phyloP scores from a whole-genome alignment of 2,888 invertebrate species.

The Eugnorisma glareosa region DNA sequence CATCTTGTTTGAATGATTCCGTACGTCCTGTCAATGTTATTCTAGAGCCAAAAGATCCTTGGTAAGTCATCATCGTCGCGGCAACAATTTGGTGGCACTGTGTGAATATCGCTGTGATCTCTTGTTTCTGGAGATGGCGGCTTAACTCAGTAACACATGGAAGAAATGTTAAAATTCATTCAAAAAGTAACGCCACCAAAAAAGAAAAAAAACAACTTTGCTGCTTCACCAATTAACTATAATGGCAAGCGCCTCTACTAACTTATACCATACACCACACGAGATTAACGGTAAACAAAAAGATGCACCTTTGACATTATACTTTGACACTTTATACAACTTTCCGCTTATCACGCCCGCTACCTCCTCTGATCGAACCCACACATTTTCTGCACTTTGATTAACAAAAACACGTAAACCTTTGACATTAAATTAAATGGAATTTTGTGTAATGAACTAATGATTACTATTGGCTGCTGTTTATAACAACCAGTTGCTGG shows the following conservation, averaged over 20 bases:
- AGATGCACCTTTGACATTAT: slow-evolving; percentile 65
- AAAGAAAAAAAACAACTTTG: neutral
- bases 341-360: slow-evolving; percentile 24
- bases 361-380: slow-evolving; percentile 31
- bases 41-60: neutral
- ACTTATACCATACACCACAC: slow-evolving; percentile 40
- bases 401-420: slow-evolving; percentile 49
- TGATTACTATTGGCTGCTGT: slow-evolving; percentile 10
- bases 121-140: neutral
- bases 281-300: slow-evolving; percentile 65
- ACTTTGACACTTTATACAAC: slow-evolving; percentile 52
- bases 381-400: slow-evolving; percentile 18
- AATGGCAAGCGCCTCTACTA: slow-evolving; percentile 4
- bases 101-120: neutral
- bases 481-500: neutral
- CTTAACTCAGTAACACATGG: neutral
- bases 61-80: neutral
- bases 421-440: slow-evolving; percentile 40
- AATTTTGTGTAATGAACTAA: slow-evolving; percentile 36
- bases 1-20: neutral
- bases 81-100: neutral
- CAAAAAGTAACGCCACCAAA: neutral
- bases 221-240: too few relatives aligned
- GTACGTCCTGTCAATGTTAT: neutral
- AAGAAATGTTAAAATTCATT: neutral